Evolutionary conservation across 2,113 vertebrate species (phyloP).

Genomic region (Capra hircus): DNA sequence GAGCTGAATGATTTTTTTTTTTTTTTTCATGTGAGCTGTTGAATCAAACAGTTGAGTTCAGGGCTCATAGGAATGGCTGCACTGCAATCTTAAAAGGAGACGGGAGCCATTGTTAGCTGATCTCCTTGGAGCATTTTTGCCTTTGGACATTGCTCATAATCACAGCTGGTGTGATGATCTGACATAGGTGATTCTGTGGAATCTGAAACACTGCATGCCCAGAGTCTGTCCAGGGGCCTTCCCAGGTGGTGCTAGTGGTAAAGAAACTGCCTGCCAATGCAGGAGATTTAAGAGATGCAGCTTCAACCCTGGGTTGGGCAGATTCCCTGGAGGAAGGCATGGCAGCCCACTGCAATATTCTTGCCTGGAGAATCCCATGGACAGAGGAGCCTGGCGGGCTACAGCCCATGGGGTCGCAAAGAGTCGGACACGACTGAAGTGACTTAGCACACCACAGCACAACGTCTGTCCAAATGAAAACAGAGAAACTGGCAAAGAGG

Average conservation of each 20-base stretch:
- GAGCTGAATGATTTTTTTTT: not conserved
- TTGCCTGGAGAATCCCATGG: not conserved
- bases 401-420: not conserved
- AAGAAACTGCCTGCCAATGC: not conserved
- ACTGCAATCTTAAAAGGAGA: not conserved
- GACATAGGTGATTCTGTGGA: not conserved
- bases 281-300: not conserved
- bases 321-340: not conserved
- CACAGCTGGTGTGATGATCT: not conserved
- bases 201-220: not conserved
- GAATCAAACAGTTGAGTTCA: not conserved
- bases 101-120: not conserved
- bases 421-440: not conserved
- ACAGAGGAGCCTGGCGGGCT: not conserved
- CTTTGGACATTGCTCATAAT: not conserved
- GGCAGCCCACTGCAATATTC: not conserved
- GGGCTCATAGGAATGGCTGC: not conserved
- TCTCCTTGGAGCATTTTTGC: not conserved
- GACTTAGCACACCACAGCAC: not conserved
- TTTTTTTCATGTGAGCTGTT: not conserved
- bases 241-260: not conserved
- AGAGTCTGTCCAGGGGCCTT: not conserved
- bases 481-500: too few relatives aligned
- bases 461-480: not conserved
- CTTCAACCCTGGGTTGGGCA: not conserved